phyloP scores from a whole-genome alignment of 2,797 vertebrate species.

The Oreochromis grahami region DNA sequence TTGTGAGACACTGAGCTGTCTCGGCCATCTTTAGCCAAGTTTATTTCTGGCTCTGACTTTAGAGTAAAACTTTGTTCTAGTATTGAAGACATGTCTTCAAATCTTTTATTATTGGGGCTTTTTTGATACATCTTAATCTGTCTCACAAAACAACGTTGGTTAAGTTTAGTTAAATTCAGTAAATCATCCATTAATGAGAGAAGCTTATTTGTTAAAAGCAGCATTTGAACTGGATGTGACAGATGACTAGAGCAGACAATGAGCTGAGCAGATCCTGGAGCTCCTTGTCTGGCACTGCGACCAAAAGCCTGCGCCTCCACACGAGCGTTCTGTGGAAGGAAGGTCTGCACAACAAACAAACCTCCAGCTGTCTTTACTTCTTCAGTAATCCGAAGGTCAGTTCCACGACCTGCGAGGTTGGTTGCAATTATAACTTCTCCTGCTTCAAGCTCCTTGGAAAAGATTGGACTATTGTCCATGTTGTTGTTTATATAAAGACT shows the following conservation, averaged over 20 bases:
- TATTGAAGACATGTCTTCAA: not conserved
- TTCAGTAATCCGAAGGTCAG: conserved; percentile 33
- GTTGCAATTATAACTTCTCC: conserved; percentile 65
- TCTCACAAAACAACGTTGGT: not conserved
- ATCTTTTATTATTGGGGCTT: too few species aligned
- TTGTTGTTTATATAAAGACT: conserved; percentile 64
- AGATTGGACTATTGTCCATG: conserved; percentile 38
- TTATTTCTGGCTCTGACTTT: not conserved
- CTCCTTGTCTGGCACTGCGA: conserved; percentile 65
- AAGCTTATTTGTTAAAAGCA: rapidly evolving
- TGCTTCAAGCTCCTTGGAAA: not conserved
- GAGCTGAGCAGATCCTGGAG: conserved; percentile 61
- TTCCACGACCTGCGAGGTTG: conserved; percentile 67
- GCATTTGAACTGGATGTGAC: not conserved
- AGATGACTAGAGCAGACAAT: conserved; percentile 34
- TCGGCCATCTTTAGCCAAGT: not conserved
- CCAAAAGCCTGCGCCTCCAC: conserved; percentile 56
- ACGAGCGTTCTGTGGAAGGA: conserved; percentile 57
- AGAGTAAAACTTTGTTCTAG: not conserved
- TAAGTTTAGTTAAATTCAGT: not conserved
- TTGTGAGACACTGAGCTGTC: not conserved
- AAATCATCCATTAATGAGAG: not conserved
- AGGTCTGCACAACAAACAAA: conserved; percentile 66
- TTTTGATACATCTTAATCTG: not conserved
- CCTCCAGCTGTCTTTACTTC: conserved; percentile 36